Evolutionary conservation across 2,797 vertebrate species (phyloP).

Genomic region (Leontocebus nigricollis): DNA sequence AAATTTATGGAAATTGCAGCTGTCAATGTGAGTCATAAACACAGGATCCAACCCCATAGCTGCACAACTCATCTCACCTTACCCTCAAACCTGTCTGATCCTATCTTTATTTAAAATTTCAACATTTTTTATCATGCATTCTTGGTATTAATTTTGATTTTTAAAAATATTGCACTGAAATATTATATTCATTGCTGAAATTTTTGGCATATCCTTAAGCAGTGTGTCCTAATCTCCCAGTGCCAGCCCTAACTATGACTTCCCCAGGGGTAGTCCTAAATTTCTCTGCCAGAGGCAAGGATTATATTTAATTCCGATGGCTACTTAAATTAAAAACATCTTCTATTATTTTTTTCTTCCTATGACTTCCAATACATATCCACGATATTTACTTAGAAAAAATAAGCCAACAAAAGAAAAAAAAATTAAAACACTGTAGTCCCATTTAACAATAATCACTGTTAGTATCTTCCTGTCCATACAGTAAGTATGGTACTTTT

Average conservation of each 20-base stretch:
- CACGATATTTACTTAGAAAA: neutral
- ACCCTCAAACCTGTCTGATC: neutral
- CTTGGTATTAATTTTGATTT: conserved; percentile 20
- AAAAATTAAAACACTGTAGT: neutral
- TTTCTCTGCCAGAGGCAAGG: neutral
- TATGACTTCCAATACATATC: neutral
- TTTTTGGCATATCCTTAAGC: neutral
- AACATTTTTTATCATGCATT: neutral
- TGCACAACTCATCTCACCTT: neutral
- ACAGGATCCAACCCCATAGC: neutral
- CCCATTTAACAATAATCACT: neutral
- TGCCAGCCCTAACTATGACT: neutral
- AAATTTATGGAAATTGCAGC: conserved; percentile 25
- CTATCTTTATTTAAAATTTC: conserved; percentile 24
- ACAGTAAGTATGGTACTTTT: neutral
- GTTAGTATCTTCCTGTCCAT: neutral
- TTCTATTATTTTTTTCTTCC: neutral
- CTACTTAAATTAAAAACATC: neutral
- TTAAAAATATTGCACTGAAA: neutral
- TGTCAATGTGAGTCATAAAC: conserved; percentile 22
- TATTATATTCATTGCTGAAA: conserved; percentile 4
- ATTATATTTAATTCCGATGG: neutral
- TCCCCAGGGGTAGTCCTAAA: neutral
- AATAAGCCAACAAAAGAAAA: neutral
- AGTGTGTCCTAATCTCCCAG: neutral